A percentile compares a stretch with the other conserved stretches of the same genome.
phyloP scores from a whole-genome alignment of 2,113 vertebrate species.

The Orthonyx spaldingii region DNA sequence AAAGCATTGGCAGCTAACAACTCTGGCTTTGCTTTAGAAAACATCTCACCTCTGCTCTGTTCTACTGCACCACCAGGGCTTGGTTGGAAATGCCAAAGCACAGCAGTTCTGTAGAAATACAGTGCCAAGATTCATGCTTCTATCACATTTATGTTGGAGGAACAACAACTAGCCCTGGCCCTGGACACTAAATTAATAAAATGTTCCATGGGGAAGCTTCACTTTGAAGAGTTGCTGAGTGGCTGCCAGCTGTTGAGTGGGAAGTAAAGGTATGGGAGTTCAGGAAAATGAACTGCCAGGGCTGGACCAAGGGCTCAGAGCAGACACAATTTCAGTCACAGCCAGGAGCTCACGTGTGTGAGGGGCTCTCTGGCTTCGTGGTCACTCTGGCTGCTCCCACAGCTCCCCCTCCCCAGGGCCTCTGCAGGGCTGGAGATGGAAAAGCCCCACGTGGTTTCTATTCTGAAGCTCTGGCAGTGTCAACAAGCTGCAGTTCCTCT shows the following conservation, averaged over 20 bases:
- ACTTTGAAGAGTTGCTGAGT: not conserved
- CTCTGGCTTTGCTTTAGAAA: not conserved
- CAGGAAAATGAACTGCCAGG: not conserved
- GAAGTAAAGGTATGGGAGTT: not conserved
- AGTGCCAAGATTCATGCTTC: not conserved
- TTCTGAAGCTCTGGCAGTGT: not conserved
- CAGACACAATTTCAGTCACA: not conserved
- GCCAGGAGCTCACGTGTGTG: rapidly evolving
- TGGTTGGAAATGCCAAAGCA: not conserved
- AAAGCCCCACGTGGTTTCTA: not conserved
- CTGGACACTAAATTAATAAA: not conserved
- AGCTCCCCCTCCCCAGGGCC: not conserved
- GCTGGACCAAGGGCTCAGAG: not conserved
- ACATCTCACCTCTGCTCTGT: not conserved
- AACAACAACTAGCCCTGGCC: not conserved
- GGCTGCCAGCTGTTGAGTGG: not conserved
- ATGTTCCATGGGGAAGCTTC: not conserved
- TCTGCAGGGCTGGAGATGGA: not conserved
- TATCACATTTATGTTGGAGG: not conserved
- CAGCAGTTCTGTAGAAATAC: not conserved
- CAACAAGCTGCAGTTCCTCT: not conserved
- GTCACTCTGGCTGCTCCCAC: not conserved
- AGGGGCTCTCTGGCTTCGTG: not conserved
- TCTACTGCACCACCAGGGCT: not conserved
- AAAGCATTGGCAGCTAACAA: not conserved